Evolutionary conservation across 2,797 vertebrate genomes (phyloP).

Genomic region (Sus cebifrons): DNA sequence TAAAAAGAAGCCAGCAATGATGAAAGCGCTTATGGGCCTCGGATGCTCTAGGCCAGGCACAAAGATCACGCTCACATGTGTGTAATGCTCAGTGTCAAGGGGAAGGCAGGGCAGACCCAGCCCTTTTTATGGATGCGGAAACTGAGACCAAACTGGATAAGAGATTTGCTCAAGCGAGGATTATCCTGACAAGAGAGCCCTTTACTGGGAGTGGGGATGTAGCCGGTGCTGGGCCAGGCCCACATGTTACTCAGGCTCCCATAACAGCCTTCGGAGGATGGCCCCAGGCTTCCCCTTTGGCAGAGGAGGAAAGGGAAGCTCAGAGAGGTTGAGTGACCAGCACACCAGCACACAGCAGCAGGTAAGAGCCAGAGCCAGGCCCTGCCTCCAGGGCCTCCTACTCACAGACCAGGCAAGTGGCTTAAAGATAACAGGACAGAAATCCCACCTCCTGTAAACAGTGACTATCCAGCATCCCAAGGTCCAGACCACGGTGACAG

Average conservation of each 20-base stretch:
- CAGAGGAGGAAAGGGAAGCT: not conserved
- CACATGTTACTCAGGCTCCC: accelerated
- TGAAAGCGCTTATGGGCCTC: not conserved
- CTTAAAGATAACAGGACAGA: not conserved
- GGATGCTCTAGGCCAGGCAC: not conserved
- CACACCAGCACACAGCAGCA: not conserved
- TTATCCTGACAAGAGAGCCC: too few species aligned
- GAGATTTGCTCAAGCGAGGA: not conserved
- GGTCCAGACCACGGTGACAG: accelerated
- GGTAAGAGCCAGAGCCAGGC: not conserved
- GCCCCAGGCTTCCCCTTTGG: not conserved
- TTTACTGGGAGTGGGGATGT: not conserved
- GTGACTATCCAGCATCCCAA: not conserved
- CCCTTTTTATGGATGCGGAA: not conserved
- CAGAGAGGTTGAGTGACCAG: not conserved
- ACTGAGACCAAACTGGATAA: not conserved
- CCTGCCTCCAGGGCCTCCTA: not conserved
- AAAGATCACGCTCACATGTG: accelerated
- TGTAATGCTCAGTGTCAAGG: not conserved
- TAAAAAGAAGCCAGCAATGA: not conserved
- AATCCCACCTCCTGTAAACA: not conserved
- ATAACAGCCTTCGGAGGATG: accelerated
- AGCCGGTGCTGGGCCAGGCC: not conserved
- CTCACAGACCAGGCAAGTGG: not conserved
- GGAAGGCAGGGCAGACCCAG: not conserved